These are phyloP conservation scores for Amblyornis subalaris DNA, from an alignment of 2,113 vertebrate genomes.

Conservation along the genomic window DNA sequence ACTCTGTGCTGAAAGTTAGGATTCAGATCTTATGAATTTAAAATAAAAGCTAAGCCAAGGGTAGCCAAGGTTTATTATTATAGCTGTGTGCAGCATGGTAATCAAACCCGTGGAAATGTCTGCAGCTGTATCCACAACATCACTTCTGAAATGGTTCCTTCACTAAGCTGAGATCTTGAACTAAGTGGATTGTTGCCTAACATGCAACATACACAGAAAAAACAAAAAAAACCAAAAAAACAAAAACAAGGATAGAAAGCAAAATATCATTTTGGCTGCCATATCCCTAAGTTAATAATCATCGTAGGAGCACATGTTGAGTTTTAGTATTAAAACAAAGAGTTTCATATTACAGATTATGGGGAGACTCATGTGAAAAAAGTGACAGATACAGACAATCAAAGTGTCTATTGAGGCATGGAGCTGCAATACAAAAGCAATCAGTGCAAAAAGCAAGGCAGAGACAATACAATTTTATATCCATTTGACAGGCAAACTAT, in stretches of 20 bases:
- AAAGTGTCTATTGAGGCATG: constrained; percentile 69
- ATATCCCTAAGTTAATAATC: constrained; percentile 38
- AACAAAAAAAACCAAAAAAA: neutral
- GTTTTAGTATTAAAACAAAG: constrained; percentile 45
- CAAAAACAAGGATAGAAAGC: neutral
- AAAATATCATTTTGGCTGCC: neutral
- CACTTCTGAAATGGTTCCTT: neutral
- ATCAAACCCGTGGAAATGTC: neutral
- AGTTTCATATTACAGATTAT: constrained; percentile 55
- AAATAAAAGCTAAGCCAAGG: constrained; percentile 21
- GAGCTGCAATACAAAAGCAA: constrained; percentile 60
- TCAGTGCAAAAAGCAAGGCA: constrained; percentile 59
- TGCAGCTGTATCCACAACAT: neutral
- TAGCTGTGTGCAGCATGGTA: neutral
- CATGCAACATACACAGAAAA: neutral
- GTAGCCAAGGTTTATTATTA: neutral
- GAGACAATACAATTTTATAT: constrained; percentile 70
- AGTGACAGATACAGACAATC: constrained; percentile 65
- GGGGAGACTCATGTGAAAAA: constrained; percentile 45
- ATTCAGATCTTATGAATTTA: neutral
- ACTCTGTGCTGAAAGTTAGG: neutral
- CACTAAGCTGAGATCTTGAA: neutral
- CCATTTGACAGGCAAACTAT: constrained; percentile 67
- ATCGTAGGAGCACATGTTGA: neutral
- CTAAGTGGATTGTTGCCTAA: neutral